phyloP scores from a whole-genome alignment of 2,888 invertebrate species.

The Patella ulyssiponensis region DNA sequence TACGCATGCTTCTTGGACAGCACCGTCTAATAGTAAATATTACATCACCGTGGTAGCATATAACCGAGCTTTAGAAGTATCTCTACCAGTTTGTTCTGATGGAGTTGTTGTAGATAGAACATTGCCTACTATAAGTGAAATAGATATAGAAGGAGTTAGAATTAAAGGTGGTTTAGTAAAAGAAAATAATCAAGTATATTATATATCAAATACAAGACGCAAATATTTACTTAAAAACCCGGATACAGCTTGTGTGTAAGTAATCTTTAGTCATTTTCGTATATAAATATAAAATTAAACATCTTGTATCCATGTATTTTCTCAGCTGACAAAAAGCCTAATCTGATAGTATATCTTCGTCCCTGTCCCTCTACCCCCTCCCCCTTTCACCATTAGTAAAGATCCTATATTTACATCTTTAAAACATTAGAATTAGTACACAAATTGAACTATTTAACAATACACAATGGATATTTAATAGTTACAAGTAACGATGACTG shows the following conservation, averaged over 20 bases:
- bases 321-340: too few relatives aligned
- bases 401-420: too few relatives aligned
- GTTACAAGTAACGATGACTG: too few relatives aligned
- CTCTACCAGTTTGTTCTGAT: slow-evolving; percentile 55
- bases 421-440: too few relatives aligned
- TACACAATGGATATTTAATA: too few relatives aligned
- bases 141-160: slow-evolving; percentile 38
- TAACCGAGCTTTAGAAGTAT: slow-evolving; percentile 50
- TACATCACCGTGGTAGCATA: slow-evolving; percentile 53
- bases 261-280: too few relatives aligned
- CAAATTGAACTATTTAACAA: too few relatives aligned
- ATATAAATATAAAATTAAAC: too few relatives aligned
- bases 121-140: slow-evolving; percentile 34
- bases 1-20: slow-evolving; percentile 35
- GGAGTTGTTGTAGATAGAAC: slow-evolving; percentile 46
- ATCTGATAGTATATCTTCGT: too few relatives aligned
- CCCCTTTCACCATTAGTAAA: too few relatives aligned
- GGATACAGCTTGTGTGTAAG: not conserved
- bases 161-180: slow-evolving; percentile 41
- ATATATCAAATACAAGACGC: not conserved
- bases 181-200: not conserved
- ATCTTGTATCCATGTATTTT: too few relatives aligned
- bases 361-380: too few relatives aligned
- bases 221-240: not conserved
- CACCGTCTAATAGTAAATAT: slow-evolving; percentile 42